A percentile compares a stretch with the other conserved stretches of the same genome.
Evolutionary conservation across 2,113 vertebrate genomes (phyloP).

Genomic region (Baryphthengus martii): DNA sequence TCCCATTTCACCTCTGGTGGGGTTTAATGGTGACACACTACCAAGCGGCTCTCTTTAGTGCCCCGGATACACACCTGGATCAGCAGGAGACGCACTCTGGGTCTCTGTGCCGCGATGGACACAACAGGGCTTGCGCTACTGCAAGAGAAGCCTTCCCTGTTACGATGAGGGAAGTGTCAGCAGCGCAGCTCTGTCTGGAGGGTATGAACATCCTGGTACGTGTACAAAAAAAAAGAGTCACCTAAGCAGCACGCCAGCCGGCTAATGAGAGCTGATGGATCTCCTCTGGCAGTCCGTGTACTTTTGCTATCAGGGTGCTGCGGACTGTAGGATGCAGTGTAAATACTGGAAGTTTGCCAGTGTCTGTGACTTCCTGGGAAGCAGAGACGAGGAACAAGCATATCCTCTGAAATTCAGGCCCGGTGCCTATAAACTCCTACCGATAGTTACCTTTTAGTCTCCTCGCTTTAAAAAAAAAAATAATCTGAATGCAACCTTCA

Average conservation of each 20-base stretch:
- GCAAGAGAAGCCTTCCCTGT: background rate
- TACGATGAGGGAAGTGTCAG: rapidly evolving
- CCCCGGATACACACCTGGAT: background rate
- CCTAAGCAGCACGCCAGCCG: background rate
- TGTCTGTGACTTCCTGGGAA: background rate
- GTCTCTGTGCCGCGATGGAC: rapidly evolving
- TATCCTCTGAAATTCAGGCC: background rate
- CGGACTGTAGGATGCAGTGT: background rate
- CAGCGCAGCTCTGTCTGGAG: rapidly evolving
- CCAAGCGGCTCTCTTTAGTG: background rate
- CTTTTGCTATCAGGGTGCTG: background rate
- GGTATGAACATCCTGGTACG: background rate
- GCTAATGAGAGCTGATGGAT: background rate
- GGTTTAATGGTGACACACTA: background rate
- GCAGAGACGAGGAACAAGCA: background rate
- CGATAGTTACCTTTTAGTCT: background rate
- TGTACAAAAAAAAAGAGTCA: background rate
- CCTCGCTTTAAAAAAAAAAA: background rate
- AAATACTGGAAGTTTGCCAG: background rate
- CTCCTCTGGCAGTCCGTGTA: background rate
- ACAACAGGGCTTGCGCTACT: rapidly evolving
- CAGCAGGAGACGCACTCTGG: background rate
- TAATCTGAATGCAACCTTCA: background rate
- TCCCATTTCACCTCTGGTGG: background rate
- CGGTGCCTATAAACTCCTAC: background rate